Evolutionary conservation across 2,797 vertebrate species (phyloP), one percentile per base, ranked within the genome.

Genomic region (Malurus leucopterus): DNA sequence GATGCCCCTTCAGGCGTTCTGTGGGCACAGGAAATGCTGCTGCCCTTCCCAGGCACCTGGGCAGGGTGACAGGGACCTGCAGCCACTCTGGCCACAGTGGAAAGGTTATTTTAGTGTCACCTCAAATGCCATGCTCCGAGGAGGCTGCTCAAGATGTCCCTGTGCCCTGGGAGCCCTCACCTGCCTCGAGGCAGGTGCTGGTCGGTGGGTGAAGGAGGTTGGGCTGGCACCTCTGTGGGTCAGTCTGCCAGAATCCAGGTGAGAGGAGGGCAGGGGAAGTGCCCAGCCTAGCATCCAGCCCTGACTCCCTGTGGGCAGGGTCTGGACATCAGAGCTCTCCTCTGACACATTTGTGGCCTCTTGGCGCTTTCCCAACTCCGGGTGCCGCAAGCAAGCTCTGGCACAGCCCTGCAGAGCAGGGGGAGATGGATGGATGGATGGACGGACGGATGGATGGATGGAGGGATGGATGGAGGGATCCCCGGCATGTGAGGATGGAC

Each of bases 91-190:
- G 2, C 23, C 44, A 6, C 34, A 23, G 11, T 53, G 40, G 43
- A 73, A 69, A 65, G 0, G 7, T 46, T n/a, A 9, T 62, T 79
- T 85, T 8, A 46, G 43, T 16, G 9, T 38, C 4, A 3, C 27
- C 30, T 49, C 68, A 32, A 32, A n/a, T 4, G 44, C 62, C n/a
- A 34, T 0, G 0, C 13, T 18, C 9, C 0, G 4, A 58, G n/a
- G 29, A 4, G n/a, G 15, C 54, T 20, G 32, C 6, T 38, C 29
- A 30, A 32, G n/a, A 4, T 9, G 23, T 13, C 38, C 54, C 55
- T 20, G 13, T 23, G 53, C 49, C 15, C 49, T 8, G 4, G 4
- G 24, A 65, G 15, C 29, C 11, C 40, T 69, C 46, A 1, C 2
- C 51, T 21, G 51, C 43, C 50, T 21, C 47, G 0, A 5, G 47